Percentiles rank a stretch among this genome's conserved stretches.
phyloP scores from a whole-genome alignment of 2,113 vertebrate species.

The Laterallus jamaicensis region DNA sequence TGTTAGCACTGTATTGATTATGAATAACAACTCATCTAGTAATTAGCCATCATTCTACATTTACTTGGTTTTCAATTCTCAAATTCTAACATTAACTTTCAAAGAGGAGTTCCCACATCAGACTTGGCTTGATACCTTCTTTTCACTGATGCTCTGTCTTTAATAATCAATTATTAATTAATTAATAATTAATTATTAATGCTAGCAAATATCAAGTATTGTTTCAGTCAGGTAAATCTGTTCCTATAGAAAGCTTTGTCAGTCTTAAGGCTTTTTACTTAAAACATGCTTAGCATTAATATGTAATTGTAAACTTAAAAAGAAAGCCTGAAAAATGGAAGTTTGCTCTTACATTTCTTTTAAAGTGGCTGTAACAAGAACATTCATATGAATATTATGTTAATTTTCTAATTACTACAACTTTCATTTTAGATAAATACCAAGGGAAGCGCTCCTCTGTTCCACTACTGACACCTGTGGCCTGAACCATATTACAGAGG shows the following conservation, averaged over 20 bases:
- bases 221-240: background rate
- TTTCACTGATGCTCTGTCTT: background rate
- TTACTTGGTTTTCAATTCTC: background rate
- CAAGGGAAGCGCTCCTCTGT: background rate
- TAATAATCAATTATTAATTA: background rate
- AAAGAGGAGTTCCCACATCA: background rate
- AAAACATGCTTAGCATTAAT: background rate
- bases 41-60: background rate
- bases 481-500: background rate
- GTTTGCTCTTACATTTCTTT: background rate
- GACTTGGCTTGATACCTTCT: background rate
- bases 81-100: background rate
- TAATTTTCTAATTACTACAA: background rate
- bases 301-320: background rate
- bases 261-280: background rate
- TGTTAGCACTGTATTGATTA: background rate
- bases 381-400: background rate
- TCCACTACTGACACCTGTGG: background rate
- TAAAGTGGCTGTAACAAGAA: background rate
- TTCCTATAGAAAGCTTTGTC: background rate
- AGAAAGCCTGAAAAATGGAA: background rate
- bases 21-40: background rate
- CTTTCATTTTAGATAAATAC: too few species aligned
- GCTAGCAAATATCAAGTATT: background rate
- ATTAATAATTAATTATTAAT: background rate